Evolutionary conservation across 2,888 invertebrate species (phyloP).

Genomic region (Drosophila algonquin): DNA sequence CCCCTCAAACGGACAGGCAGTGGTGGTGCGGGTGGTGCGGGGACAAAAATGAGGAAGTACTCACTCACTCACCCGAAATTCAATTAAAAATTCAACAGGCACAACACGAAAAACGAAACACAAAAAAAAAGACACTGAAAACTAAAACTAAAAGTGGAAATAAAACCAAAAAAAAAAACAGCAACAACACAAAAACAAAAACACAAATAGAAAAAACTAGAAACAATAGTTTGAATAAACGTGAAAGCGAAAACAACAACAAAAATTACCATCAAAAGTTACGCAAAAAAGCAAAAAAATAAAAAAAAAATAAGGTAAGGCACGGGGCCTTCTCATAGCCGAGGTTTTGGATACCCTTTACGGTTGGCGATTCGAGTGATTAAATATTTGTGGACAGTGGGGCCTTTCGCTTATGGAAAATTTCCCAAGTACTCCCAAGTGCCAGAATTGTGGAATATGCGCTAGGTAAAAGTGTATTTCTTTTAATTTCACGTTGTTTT

Average conservation of each 20-base stretch:
- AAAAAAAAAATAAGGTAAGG: not conserved
- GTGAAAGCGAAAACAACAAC: constrained; percentile 34
- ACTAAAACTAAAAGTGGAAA: constrained; percentile 55
- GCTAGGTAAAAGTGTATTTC: too few species aligned
- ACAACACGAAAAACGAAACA: constrained; percentile 30
- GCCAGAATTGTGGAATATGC: too few species aligned
- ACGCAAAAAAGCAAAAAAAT: constrained; percentile 25
- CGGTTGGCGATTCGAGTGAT: not conserved
- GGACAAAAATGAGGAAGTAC: constrained; percentile 48
- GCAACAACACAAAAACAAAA: constrained; percentile 29
- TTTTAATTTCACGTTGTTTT: too few species aligned
- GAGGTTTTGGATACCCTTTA: not conserved
- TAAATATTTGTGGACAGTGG: too few species aligned
- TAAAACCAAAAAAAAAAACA: constrained; percentile 31
- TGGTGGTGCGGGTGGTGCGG: not conserved
- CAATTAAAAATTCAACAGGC: constrained; percentile 73
- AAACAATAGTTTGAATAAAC: constrained; percentile 43
- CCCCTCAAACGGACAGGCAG: constrained; percentile 24
- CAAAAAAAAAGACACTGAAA: constrained; percentile 17
- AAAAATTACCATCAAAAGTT: constrained; percentile 34
- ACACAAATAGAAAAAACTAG: constrained; percentile 11
- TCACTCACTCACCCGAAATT: constrained; percentile 45
- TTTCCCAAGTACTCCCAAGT: too few species aligned
- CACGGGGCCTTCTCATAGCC: not conserved
- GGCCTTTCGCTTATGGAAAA: not conserved